Conservation (phyloP, 2,888 invertebrate species). For the Yponomeuta sedellus region DNA sequence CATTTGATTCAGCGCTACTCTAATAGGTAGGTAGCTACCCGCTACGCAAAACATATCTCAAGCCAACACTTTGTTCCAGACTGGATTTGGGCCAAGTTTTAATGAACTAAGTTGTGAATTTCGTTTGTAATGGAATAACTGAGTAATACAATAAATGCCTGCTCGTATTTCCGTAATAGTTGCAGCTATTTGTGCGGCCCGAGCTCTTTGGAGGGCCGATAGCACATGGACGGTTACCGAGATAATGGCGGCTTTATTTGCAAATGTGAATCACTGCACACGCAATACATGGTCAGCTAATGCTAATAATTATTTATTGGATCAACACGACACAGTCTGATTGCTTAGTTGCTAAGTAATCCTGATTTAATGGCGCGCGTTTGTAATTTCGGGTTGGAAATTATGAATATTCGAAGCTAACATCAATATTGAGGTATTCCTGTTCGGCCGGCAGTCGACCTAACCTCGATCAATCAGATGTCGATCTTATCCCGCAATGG, state of each 20-base stretch:
- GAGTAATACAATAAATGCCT: constrained; percentile 14
- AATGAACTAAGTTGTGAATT: constrained; percentile 55
- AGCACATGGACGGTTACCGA: background rate
- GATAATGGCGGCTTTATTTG: background rate
- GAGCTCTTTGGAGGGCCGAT: background rate
- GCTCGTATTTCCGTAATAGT: constrained; percentile 14
- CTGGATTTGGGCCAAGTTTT: constrained; percentile 52
- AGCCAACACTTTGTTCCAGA: constrained; percentile 29
- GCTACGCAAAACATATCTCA: constrained; percentile 15
- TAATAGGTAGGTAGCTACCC: constrained; percentile 6
- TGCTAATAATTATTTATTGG: background rate
- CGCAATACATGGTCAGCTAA: background rate
- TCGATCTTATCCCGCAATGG: constrained; percentile 6
- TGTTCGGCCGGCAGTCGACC: background rate
- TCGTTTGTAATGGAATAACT: constrained; percentile 40
- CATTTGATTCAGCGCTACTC: constrained; percentile 10
- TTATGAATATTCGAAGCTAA: background rate
- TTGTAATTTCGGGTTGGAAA: background rate
- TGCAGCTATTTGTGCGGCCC: constrained; percentile 6
- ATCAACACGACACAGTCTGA: background rate
- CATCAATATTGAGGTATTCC: background rate
- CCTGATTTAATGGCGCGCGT: background rate
- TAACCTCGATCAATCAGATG: constrained; percentile 6
- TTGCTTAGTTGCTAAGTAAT: background rate
- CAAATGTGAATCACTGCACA: background rate